Base-by-base conservation (phyloP, 23 tunicate genomes). In the Halocynthia aurantium region DNA sequence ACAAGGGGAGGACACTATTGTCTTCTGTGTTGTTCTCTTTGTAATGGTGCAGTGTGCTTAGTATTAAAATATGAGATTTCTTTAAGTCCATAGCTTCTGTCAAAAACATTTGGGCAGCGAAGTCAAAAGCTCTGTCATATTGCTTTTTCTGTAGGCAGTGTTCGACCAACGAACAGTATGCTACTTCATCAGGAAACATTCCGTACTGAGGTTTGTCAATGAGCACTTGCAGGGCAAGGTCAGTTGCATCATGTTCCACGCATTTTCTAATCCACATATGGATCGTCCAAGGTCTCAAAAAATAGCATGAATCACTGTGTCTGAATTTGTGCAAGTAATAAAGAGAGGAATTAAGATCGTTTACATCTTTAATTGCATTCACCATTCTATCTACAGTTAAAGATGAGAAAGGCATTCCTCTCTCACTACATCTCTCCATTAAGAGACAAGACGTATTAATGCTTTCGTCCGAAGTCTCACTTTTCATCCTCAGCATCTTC, bases 201-300 rank as follows among this genome's bases (percentile, higher is more conserved):
- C 78, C 78, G 55, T 74, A 74, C 17, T 74, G 78, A 7, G 6
- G 10, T 13, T 18, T 54, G 18, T 74, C 78, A 54, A 54, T 65
- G 7, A 74, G 21, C 31, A 64, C 78, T 53, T 53, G 55, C 63
- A 74, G 31, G 11, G 78, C 78, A 1, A 74, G 22, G 62, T 74
- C 78, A 5, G 5, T 22, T 53, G 78, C 78, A 54, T 54, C 78
- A 13, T 54, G 62, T 53, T 74, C 78, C 8, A 74, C 5, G 31
- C 78, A 74, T 74, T 74, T 74, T 9, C 78, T 13, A 56, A 53
- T 54, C 78, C 78, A 74, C 20, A 54, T 54, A 56, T 74, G 78
- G 8, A 54, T 54, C 40, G 78, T 74, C 78, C 78, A 74, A 7
- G 78, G 78, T 9, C 78, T 20, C 61, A 74, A 21, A 74, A 74